Evolutionary conservation across 2,888 invertebrate genomes (phyloP), one percentile per base, ranked within the genome.

Genomic region (Mycogona germanica): DNA sequence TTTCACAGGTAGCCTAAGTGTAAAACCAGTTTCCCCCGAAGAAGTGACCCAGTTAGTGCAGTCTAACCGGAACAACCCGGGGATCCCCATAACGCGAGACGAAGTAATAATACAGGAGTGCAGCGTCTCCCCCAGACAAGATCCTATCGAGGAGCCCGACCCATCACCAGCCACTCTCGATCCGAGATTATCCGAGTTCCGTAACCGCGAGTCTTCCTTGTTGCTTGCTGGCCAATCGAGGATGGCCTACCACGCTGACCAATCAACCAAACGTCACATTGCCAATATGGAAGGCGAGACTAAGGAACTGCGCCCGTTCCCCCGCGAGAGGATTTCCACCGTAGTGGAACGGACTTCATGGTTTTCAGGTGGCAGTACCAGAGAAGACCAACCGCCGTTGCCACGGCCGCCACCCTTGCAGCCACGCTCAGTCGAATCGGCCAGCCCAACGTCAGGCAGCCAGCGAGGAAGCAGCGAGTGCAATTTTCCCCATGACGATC

Each of bases 281-380:
- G 29, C 17, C 17, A 23, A 25, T 9, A 17, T 30, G 19, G 14
- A n/a, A n/a, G n/a, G n/a, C n/a, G n/a, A n/a, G n/a, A n/a, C 12
- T 14, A 51, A 56, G 38, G 65, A 67, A 58, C 62, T 69, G 3
- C 62, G 68, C 45, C 62, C 64, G 17, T 64, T 67, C 50, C 66
- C 66, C 19, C 58, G 63, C 17, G 61, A 62, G 14, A 60, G 61
- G 44, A 64, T 68, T 19, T 62, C 62, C 9, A 62, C 63, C 7
- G 62, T 64, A 7, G 61, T 60, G 42, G 65, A 66, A 49, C 63
- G 62, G 48, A 44, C 30, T 2, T 60, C 61, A n/a, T 60, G 64
- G 64, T 60, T 63, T 46, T 54, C 60, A n/a, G 59, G 29, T 5
- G 19, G 30, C 2, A 6, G 4, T 21, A 38, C 19, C 40, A 38